Percentiles rank a stretch among this genome's conserved stretches.
These are phyloP conservation scores for Hyposmocoma kahamanoa DNA, from an alignment of 1,140 invertebrate genomes.

Conservation along the genomic window DNA sequence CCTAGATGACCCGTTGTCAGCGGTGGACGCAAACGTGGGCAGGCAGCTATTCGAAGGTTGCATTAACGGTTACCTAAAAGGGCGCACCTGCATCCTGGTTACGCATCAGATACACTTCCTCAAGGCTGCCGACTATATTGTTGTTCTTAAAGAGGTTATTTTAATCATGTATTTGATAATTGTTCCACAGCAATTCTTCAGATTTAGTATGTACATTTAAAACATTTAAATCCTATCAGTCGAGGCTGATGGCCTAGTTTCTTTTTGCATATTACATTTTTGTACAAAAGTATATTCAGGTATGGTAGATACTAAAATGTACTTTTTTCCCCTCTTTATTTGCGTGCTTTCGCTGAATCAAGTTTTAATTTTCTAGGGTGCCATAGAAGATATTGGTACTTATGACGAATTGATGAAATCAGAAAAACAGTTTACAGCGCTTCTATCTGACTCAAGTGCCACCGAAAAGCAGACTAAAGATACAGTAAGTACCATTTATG, in stretches of 20 bases:
- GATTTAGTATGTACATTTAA: no score
- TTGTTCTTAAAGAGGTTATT: slow-evolving; percentile 82
- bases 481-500: no score
- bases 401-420: slow-evolving; percentile 74
- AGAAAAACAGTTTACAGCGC: slow-evolving; percentile 62
- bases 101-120: slow-evolving; percentile 92
- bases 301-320: no score
- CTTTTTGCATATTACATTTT: no score
- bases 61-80: slow-evolving; percentile 78
- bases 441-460: slow-evolving; percentile 44
- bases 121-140: slow-evolving; percentile 80
- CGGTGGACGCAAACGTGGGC: slow-evolving; percentile 87
- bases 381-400: slow-evolving; percentile 66
- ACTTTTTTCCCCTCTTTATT: no score
- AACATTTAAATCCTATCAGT: no score
- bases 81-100: slow-evolving; percentile 84
- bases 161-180: no score
- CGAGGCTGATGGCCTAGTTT: no score
- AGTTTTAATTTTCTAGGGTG: slow-evolving; percentile 63
- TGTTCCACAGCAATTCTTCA: no score
- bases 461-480: no score
- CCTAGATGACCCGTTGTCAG: slow-evolving; percentile 82
- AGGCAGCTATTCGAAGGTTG: slow-evolving; percentile 84
- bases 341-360: no score
- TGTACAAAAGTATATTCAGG: no score